Conservation (phyloP, 1,140 invertebrate genomes). For the Drosophila mayri region DNA sequence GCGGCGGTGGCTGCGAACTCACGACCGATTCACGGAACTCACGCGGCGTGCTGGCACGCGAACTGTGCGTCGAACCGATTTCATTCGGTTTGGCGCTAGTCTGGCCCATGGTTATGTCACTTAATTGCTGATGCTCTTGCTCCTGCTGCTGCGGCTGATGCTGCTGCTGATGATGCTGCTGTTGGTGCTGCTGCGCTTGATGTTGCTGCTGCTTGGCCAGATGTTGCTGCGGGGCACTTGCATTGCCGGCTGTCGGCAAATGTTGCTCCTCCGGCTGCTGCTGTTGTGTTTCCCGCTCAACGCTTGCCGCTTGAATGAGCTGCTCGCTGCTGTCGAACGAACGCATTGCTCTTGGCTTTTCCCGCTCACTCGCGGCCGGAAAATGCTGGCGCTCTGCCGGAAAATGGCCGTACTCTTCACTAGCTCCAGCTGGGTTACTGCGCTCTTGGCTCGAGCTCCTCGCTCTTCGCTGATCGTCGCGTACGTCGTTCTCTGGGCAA, state of each 20-base stretch:
- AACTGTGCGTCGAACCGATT: conserved; percentile 47
- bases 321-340: conserved; percentile 16
- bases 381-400: conserved; percentile 28
- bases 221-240: conserved; percentile 54
- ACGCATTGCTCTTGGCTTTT: conserved; percentile 27
- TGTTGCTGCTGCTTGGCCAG: conserved; percentile 27
- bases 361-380: conserved; percentile 28
- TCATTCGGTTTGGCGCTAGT: conserved; percentile 72
- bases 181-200: conserved; percentile 37
- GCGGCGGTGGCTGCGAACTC: conserved; percentile 33
- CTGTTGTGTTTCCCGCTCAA: conserved; percentile 61
- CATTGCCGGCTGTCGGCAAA: conserved; percentile 44
- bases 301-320: conserved; percentile 80
- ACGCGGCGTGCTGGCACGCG: conserved; percentile 67
- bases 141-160: conserved; percentile 42
- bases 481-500: conserved; percentile 37
- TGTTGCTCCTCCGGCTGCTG: conserved; percentile 37
- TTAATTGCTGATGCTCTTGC: conserved; percentile 35
- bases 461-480: conserved; percentile 29
- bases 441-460: conserved; percentile 28
- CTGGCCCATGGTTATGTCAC: conserved; percentile 78
- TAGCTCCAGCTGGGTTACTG: conserved; percentile 75
- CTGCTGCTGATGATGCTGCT: conserved; percentile 11
- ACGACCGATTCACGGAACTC: conserved; percentile 78
- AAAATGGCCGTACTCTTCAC: conserved; percentile 16